Conservation (phyloP, 2,113 vertebrate species). For the Marmota flaviventris region DNA sequence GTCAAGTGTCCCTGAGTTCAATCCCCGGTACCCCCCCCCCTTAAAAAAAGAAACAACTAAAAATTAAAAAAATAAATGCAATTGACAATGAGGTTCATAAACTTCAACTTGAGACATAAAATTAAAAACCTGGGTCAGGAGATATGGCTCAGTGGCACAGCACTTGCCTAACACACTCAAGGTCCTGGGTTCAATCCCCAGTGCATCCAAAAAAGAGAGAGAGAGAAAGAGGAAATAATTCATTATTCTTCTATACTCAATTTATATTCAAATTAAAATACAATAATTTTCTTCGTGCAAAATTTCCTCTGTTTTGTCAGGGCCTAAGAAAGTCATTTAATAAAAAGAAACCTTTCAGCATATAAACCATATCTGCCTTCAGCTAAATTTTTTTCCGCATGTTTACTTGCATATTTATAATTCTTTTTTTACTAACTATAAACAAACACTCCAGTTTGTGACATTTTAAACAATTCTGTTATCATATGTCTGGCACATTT, state of each 20-base stretch:
- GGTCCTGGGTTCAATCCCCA: no score
- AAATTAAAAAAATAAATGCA: not conserved
- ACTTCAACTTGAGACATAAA: not conserved
- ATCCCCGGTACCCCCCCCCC: no score
- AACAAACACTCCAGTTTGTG: constrained; percentile 60
- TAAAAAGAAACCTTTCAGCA: constrained; percentile 18
- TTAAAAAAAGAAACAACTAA: no score
- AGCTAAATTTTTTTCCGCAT: constrained; percentile 57
- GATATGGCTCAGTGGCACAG: no score
- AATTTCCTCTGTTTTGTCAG: constrained; percentile 50
- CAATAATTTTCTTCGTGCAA: constrained; percentile 6
- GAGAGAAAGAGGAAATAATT: not conserved
- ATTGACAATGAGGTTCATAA: not conserved
- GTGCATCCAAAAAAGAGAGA: no score
- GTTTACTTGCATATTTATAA: constrained; percentile 53
- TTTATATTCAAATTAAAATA: constrained; percentile 46
- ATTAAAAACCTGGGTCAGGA: not conserved
- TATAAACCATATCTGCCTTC: constrained; percentile 41
- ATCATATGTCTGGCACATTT: constrained; percentile 67
- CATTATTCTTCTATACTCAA: not conserved
- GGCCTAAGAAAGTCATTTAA: constrained; percentile 24
- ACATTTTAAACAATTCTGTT: constrained; percentile 64
- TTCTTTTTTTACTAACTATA: constrained; percentile 64
- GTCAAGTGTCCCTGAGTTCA: no score
- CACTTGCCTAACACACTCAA: no score